Conservation (phyloP, 2,797 vertebrate species). For the Pseudochirops corinnae region DNA sequence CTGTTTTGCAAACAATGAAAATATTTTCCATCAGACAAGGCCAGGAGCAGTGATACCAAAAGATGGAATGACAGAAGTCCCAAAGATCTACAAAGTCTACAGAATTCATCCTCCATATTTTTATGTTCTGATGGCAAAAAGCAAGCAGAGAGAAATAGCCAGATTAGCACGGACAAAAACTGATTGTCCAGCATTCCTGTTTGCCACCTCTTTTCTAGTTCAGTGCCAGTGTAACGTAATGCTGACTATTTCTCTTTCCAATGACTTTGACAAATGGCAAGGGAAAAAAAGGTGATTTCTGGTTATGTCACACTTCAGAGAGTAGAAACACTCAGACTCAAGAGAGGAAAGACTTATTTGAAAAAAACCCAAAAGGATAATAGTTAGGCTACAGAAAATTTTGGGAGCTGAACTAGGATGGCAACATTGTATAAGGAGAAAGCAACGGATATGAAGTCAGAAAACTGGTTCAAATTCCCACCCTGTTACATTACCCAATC, state of each 20-base stretch:
- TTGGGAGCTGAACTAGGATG: background rate
- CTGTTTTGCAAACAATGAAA: background rate
- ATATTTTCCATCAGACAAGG: background rate
- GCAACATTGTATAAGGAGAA: background rate
- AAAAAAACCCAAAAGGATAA: background rate
- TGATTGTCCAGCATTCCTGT: background rate
- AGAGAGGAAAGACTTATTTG: background rate
- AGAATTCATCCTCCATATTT: background rate
- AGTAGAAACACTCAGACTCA: background rate
- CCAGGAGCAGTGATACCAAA: background rate
- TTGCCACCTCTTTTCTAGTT: background rate
- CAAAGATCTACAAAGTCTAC: background rate
- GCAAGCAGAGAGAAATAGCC: background rate
- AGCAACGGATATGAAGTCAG: background rate
- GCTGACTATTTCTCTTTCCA: background rate
- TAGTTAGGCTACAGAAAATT: background rate
- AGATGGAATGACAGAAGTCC: background rate
- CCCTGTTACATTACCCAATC: background rate
- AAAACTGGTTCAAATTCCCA: background rate
- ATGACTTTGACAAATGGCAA: slow-evolving; percentile 7
- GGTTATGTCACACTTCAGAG: rapidly evolving
- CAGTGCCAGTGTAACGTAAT: background rate
- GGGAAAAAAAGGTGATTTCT: background rate
- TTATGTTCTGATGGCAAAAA: background rate
- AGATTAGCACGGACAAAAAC: background rate